A percentile compares a stretch with the other conserved stretches of the same genome.
Conservation (phyloP, 1,140 invertebrate species). For the Diorhabda sublineata region DNA sequence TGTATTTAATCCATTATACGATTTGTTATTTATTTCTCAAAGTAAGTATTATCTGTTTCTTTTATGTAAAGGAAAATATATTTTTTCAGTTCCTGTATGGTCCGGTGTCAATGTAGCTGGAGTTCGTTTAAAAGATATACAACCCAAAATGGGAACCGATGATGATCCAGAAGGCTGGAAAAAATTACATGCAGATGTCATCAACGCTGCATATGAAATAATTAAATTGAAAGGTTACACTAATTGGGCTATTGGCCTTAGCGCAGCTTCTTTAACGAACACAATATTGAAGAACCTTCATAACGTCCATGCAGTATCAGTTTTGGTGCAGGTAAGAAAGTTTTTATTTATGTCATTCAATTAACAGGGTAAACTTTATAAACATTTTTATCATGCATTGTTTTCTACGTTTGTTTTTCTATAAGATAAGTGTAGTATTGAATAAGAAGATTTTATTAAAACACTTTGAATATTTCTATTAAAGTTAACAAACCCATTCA, state of each 20-base stretch:
- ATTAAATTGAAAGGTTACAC: conserved; percentile 88
- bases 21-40: too few relatives aligned
- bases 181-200: conserved; percentile 72
- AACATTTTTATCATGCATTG: too few relatives aligned
- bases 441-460: too few relatives aligned
- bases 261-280: conserved; percentile 66
- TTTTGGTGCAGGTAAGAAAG: conserved; percentile 67
- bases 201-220: conserved; percentile 83
- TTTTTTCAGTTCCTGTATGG: conserved; percentile 79
- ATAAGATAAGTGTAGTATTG: too few relatives aligned
- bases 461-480: too few relatives aligned
- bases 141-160: conserved; percentile 66
- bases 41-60: too few relatives aligned
- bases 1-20: too few relatives aligned
- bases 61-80: too few relatives aligned
- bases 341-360: background rate
- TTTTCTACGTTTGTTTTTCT: too few relatives aligned
- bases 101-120: conserved; percentile 89
- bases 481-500: too few relatives aligned
- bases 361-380: background rate
- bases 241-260: conserved; percentile 87
- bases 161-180: conserved; percentile 76
- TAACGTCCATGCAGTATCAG: conserved; percentile 78
- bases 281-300: conserved; percentile 73
- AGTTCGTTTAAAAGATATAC: conserved; percentile 72